Conservation (phyloP, 2,888 invertebrate species). For the Dendrolimus houi region DNA sequence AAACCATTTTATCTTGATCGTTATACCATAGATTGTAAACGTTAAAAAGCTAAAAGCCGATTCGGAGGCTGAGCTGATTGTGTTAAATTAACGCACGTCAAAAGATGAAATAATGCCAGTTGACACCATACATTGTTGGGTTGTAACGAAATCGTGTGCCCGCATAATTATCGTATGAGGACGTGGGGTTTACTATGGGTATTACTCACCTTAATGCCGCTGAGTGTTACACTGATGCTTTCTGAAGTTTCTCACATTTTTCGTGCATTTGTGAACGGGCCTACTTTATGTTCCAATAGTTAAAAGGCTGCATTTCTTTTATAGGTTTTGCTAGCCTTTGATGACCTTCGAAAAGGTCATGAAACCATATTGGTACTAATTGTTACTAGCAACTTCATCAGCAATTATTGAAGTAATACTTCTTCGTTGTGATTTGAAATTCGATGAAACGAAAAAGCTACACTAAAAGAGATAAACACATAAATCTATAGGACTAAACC, state of each 20-base stretch:
- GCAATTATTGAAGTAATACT: too few relatives aligned
- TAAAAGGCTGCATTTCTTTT: neutral
- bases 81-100: constrained; percentile 11
- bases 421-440: too few relatives aligned
- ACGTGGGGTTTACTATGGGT: neutral
- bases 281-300: neutral
- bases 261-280: too few relatives aligned
- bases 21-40: neutral
- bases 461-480: too few relatives aligned
- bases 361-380: too few relatives aligned
- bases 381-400: too few relatives aligned
- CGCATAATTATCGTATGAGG: constrained; percentile 22
- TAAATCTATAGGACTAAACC: too few relatives aligned
- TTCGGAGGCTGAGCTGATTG: neutral
- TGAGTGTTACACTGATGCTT: neutral
- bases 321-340: too few relatives aligned
- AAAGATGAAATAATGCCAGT: constrained; percentile 13
- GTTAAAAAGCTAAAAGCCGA: neutral
- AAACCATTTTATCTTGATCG: neutral
- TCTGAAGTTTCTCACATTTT: neutral
- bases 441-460: too few relatives aligned
- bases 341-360: too few relatives aligned
- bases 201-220: neutral
- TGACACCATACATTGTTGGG: constrained; percentile 9
- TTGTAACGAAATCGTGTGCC: constrained; percentile 20